These are phyloP conservation scores for Nymphicus hollandicus DNA, from an alignment of 2,113 vertebrate genomes.

Conservation along the genomic window DNA sequence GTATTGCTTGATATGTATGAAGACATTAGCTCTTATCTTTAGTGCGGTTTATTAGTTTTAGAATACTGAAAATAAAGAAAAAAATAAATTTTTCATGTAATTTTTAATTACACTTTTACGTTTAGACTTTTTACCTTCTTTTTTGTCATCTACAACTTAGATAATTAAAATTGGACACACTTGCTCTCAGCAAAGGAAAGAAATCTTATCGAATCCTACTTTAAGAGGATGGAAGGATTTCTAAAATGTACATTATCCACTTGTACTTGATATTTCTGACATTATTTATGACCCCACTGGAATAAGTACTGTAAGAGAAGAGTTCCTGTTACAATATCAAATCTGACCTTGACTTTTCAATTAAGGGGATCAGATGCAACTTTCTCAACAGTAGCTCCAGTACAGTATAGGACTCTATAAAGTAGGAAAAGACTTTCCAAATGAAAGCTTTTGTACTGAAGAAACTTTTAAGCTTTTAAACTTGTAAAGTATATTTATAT, in stretches of 20 bases:
- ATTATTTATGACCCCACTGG: neutral
- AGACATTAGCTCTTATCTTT: neutral
- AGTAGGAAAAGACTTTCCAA: neutral
- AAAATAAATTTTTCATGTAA: neutral
- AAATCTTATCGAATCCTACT: neutral
- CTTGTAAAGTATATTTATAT: neutral
- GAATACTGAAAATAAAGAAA: neutral
- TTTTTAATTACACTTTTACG: neutral
- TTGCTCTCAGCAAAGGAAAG: rapidly evolving
- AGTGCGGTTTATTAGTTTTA: neutral
- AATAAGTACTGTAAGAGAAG: neutral
- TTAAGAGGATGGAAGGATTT: neutral
- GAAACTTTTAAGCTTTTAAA: neutral
- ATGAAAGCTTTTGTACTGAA: neutral
- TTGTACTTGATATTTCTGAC: neutral
- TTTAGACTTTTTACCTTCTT: neutral
- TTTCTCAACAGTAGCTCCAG: neutral
- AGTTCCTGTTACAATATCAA: neutral
- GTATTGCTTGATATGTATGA: neutral
- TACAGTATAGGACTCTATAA: neutral
- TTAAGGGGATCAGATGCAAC: neutral
- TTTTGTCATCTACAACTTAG: neutral
- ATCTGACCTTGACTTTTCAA: neutral
- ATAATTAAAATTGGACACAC: neutral
- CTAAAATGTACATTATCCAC: neutral